Conservation (phyloP, 1,140 invertebrate species). For the Teleogryllus occipitalis region DNA sequence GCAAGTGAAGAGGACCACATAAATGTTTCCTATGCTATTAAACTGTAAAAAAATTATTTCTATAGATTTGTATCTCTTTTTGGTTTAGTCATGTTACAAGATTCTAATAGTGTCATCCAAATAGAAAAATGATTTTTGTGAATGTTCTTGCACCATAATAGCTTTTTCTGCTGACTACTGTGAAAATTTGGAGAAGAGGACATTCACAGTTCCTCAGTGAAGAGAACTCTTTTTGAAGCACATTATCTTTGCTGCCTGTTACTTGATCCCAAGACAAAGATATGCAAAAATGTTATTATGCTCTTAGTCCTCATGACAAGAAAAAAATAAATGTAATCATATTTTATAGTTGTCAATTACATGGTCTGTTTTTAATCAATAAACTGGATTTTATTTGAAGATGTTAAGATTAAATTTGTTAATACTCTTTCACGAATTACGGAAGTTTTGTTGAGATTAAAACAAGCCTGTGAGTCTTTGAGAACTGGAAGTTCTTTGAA, state of each 20-base stretch:
- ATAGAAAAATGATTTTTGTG: not conserved
- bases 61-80: not conserved
- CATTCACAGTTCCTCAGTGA: not conserved
- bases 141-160: slow-evolving; percentile 1
- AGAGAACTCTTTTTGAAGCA: not conserved
- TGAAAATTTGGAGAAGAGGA: not conserved
- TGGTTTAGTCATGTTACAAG: not conserved
- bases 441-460: not conserved
- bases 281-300: not conserved
- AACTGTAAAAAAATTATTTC: not conserved
- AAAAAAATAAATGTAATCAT: not conserved
- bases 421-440: not conserved
- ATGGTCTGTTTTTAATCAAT: not conserved
- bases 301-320: not conserved
- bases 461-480: not conserved
- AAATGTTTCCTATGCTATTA: slow-evolving; percentile 1
- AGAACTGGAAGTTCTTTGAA: not conserved
- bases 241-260: not conserved
- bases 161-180: not conserved
- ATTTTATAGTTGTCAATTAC: slow-evolving; percentile 6
- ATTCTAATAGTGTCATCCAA: not conserved
- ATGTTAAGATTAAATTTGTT: not conserved
- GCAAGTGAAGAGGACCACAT: not conserved
- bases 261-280: not conserved
- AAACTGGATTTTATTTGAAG: not conserved